Base-by-base conservation (phyloP, 2,888 invertebrate genomes). In the Metalampra italica region DNA sequence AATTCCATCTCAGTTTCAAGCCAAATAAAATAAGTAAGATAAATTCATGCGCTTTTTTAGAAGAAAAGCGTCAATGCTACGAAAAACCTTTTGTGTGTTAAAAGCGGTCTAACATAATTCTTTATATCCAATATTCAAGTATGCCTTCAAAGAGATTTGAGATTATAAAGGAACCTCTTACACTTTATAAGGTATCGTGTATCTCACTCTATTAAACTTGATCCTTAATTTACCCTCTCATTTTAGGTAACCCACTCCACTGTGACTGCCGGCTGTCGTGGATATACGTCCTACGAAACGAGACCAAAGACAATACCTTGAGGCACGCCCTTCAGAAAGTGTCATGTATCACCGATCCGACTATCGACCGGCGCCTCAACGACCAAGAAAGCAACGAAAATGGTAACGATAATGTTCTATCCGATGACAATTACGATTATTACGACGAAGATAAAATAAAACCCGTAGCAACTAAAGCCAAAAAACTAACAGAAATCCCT, bases 251-350 rank as follows among this genome's bases (percentile, higher is more conserved):
- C 90, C 93, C 92, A 70, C 93, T 96, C 82, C 91, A 92, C 78
- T 96, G 96, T 86, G 95, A 96, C 88, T 96, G 96, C 80, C 94
- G 94, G 50, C 91, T 96, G 52, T 91, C 93, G 45, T 96, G 96
- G 96, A 91, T 96, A 77, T 94, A 94, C 89, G 90, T 91, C 48
- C 85, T 96, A 58, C 91, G 92, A 59, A 93, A 94, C 82, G 94
- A 94, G 69, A 95, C 95, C 55, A 91, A 92, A 76, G 94, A 93
- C 81, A 83, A 81, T 58, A 90, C 91, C 59, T 88, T 95, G 61
- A 91, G 90, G 64, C 91, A 91, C 64, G 91, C 93, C 43, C 90
- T 96, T 48, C 94, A 94, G 68, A 92, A 93, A 75, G 87, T 95
- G 68, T 92, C 92, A 51, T 96, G 95, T 84, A 87, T 92, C 70